Percentiles rank a stretch among this genome's conserved stretches.
Conservation (phyloP, 2,113 vertebrate species). For the Vimba vimba region DNA sequence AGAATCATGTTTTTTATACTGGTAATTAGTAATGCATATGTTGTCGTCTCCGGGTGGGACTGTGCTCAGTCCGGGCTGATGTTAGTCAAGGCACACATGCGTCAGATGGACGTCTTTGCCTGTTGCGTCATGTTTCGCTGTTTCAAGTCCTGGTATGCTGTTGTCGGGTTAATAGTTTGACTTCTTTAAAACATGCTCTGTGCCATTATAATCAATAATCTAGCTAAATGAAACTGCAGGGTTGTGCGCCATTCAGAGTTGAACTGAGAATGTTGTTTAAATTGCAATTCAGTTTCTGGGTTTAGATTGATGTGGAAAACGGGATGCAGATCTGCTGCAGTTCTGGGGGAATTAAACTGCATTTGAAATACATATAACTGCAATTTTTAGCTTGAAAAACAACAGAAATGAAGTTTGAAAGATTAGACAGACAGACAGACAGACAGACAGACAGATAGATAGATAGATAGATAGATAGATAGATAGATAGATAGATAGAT, state of each 20-base stretch:
- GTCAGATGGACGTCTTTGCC: not conserved
- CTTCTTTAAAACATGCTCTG: too few relatives aligned
- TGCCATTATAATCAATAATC: not conserved
- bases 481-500: fast-evolving
- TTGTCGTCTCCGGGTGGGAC: not conserved
- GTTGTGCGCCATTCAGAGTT: not conserved
- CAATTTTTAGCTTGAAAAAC: too few relatives aligned
- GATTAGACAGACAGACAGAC: too few relatives aligned
- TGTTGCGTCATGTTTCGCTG: not conserved
- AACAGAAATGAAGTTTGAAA: not conserved
- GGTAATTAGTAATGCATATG: conserved; percentile 5
- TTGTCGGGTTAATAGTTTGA: not conserved
- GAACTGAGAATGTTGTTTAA: not conserved
- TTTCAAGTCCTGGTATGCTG: not conserved
- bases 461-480: too few relatives aligned
- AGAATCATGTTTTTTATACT: not conserved
- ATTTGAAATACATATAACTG: not conserved
- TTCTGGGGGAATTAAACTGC: not conserved
- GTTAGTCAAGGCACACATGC: not conserved
- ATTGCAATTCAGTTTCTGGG: not conserved
- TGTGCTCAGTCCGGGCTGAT: not conserved
- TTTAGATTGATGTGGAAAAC: not conserved
- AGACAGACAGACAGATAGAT: too few relatives aligned
- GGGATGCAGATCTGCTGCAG: not conserved
- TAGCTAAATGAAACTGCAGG: not conserved